Percentiles rank a stretch among this genome's conserved stretches.
These are phyloP conservation scores for Drosophila aff. DNA, from an alignment of 1,140 invertebrate genomes.

Conservation along the genomic window DNA sequence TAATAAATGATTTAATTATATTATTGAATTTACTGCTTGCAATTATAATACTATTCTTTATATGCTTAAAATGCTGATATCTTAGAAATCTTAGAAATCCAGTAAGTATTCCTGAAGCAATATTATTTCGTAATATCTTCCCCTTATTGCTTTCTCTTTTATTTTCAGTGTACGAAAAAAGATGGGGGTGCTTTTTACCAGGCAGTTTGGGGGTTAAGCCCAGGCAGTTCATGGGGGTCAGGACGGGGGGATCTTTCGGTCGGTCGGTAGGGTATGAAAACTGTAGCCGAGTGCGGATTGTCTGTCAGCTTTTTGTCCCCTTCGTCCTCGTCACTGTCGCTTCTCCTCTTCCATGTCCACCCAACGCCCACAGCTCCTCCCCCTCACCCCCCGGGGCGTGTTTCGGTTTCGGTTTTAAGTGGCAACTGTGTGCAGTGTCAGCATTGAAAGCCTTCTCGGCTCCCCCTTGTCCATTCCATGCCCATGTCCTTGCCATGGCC, in stretches of 20 bases:
- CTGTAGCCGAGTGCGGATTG: slow-evolving; percentile 36
- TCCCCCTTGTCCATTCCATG: not conserved
- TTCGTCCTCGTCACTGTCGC: slow-evolving; percentile 53
- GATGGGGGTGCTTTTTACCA: not conserved
- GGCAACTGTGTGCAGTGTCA: slow-evolving; percentile 78
- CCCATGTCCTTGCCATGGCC: slow-evolving; percentile 24
- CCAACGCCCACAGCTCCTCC: slow-evolving; percentile 15
- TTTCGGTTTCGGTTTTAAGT: slow-evolving; percentile 72
- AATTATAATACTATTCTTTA: too few species aligned
- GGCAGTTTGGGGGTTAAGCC: slow-evolving; percentile 4
- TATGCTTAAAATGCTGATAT: too few species aligned
- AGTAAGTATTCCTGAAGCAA: too few species aligned
- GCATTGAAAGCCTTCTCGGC: slow-evolving; percentile 45
- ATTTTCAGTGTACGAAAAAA: not conserved
- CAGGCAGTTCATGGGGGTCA: slow-evolving; percentile 24
- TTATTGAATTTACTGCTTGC: not conserved
- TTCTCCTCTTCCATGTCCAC: slow-evolving; percentile 2
- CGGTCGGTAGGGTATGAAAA: slow-evolving; percentile 4
- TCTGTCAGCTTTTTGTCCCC: slow-evolving; percentile 50
- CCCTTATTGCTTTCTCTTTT: too few species aligned
- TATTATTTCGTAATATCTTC: too few species aligned
- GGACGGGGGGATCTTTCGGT: not conserved
- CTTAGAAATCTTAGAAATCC: too few species aligned
- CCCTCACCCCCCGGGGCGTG: slow-evolving; percentile 17
- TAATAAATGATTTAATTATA: not conserved